Percentiles rank a stretch among this genome's conserved stretches.
These are phyloP conservation scores for Oeneis ivallda DNA, from an alignment of 2,888 invertebrate species.

Conservation along the genomic window DNA sequence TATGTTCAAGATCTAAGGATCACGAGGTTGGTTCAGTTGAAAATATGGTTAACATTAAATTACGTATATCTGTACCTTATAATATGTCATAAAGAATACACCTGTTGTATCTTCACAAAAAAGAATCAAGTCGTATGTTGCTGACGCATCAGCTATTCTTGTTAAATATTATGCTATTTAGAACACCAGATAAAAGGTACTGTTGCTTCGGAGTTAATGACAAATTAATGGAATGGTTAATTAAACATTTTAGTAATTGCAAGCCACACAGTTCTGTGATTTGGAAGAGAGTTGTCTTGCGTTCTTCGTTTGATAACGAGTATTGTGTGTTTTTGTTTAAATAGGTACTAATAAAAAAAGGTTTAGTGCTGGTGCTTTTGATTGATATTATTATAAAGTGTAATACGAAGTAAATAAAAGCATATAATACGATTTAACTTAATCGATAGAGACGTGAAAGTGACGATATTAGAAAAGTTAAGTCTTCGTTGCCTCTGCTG, in stretches of 20 bases:
- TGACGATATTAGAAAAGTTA: background rate
- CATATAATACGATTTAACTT: background rate
- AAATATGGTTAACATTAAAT: too few relatives aligned
- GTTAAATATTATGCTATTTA: slow-evolving; percentile 55
- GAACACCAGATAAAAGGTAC: slow-evolving; percentile 59
- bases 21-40: too few relatives aligned
- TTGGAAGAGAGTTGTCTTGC: slow-evolving; percentile 49
- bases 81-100: too few relatives aligned
- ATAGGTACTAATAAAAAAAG: background rate
- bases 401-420: too few relatives aligned
- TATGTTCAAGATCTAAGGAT: too few relatives aligned
- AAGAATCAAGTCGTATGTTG: slow-evolving; percentile 50
- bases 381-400: too few relatives aligned
- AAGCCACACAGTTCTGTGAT: slow-evolving; percentile 49
- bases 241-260: slow-evolving; percentile 50
- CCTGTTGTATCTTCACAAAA: too few relatives aligned
- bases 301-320: slow-evolving; percentile 17
- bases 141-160: slow-evolving; percentile 59
- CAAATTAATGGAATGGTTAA: slow-evolving; percentile 60
- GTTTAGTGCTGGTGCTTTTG: background rate
- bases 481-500: too few relatives aligned
- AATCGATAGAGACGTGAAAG: background rate
- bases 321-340: slow-evolving; percentile 19
- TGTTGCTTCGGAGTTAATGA: slow-evolving; percentile 56
- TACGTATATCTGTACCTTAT: too few relatives aligned